phyloP scores from a whole-genome alignment of 2,888 invertebrate species.

The Chalcis sispes region DNA sequence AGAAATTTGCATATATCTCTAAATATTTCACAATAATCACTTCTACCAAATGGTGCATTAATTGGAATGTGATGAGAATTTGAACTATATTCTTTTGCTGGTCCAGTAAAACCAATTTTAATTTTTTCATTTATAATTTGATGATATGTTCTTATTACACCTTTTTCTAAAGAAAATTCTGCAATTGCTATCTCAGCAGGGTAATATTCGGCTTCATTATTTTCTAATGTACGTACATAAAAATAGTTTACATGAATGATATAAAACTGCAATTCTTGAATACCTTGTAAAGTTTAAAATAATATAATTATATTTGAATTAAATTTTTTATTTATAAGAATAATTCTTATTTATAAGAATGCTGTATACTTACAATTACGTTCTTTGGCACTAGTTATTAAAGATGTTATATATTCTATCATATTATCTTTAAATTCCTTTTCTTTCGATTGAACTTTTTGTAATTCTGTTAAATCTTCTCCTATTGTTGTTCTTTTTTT shows the following conservation, averaged over 20 bases:
- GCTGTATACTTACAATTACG: slow-evolving; percentile 56
- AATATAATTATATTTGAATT: no score
- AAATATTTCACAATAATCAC: slow-evolving; percentile 73
- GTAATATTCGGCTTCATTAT: slow-evolving; percentile 68
- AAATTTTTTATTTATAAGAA: not conserved
- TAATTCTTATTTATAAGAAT: not conserved
- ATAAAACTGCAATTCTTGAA: slow-evolving; percentile 66
- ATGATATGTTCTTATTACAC: slow-evolving; percentile 71
- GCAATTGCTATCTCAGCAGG: slow-evolving; percentile 79
- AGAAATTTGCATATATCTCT: slow-evolving; percentile 74
- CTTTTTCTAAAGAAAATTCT: slow-evolving; percentile 76
- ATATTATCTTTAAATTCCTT: slow-evolving; percentile 63
- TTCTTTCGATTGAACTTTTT: slow-evolving; percentile 59
- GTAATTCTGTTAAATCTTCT: slow-evolving; percentile 62
- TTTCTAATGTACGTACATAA: slow-evolving; percentile 62
- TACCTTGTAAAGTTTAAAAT: slow-evolving; percentile 57
- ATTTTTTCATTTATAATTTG: slow-evolving; percentile 74
- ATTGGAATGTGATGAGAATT: slow-evolving; percentile 77
- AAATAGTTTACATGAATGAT: slow-evolving; percentile 73
- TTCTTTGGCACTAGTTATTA: slow-evolving; percentile 53
- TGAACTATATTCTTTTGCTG: slow-evolving; percentile 75
- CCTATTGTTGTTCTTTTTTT: slow-evolving; percentile 69
- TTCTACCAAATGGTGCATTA: slow-evolving; percentile 67
- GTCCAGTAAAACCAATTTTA: slow-evolving; percentile 75
- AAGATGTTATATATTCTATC: slow-evolving; percentile 62